Evolutionary conservation across 1,140 invertebrate genomes (phyloP).

Genomic region (Achatina immaculata): DNA sequence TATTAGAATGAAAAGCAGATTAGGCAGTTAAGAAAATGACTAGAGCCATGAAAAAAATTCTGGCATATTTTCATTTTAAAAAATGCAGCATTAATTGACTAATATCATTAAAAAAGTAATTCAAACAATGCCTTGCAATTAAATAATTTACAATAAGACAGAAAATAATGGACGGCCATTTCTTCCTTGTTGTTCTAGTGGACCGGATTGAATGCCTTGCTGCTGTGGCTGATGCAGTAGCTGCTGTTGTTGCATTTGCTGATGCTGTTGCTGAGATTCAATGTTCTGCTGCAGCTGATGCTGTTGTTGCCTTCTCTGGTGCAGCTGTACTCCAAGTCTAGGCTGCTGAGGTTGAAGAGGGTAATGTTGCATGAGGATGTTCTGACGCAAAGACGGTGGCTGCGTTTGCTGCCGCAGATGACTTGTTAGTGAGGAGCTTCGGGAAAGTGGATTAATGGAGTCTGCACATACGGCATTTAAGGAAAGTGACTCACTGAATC

Average conservation of each 20-base stretch:
- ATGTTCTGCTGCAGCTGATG: slow-evolving; percentile 33
- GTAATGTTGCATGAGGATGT: slow-evolving; percentile 21
- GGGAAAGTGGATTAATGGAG: not conserved
- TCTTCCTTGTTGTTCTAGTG: not conserved
- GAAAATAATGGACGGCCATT: slow-evolving; percentile 19
- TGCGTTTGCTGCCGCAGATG: not conserved
- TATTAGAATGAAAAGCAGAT: too few relatives aligned
- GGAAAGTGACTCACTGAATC: not conserved
- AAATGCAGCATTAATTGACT: too few relatives aligned
- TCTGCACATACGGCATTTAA: not conserved
- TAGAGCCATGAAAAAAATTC: too few relatives aligned
- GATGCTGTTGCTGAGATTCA: slow-evolving; percentile 30
- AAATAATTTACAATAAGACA: not conserved
- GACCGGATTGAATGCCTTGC: not conserved
- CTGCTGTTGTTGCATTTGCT: slow-evolving; percentile 20
- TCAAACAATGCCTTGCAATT: too few relatives aligned
- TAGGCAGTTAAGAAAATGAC: too few relatives aligned
- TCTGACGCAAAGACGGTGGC: slow-evolving; percentile 1
- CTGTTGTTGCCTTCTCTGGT: slow-evolving; percentile 34
- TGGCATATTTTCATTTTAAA: too few relatives aligned
- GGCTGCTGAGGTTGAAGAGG: slow-evolving; percentile 33
- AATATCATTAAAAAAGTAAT: too few relatives aligned
- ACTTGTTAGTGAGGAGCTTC: not conserved
- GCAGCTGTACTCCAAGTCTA: slow-evolving; percentile 31
- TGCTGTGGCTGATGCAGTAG: slow-evolving; percentile 5